A percentile compares a stretch with the other conserved stretches of the same genome.
These are phyloP conservation scores for Orycteropus afer DNA, from an alignment of 2,113 vertebrate species.

Conservation along the genomic window DNA sequence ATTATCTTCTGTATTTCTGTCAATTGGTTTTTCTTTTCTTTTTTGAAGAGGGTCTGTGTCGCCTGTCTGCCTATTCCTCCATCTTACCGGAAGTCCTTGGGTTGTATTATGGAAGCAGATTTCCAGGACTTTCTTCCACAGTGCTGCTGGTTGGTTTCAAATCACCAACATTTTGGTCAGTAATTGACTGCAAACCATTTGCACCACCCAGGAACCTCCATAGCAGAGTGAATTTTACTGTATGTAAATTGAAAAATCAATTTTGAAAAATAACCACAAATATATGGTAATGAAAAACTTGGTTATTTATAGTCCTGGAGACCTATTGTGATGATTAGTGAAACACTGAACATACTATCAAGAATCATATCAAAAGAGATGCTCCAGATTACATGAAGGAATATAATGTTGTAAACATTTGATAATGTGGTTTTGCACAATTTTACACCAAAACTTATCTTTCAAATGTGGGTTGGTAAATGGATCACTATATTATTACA, in stretches of 20 bases:
- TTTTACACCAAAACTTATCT: neutral
- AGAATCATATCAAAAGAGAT: neutral
- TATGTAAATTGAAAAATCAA: neutral
- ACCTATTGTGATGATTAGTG: neutral
- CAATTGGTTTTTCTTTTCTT: no score
- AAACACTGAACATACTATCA: slow-evolving; percentile 23
- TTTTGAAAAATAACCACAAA: neutral
- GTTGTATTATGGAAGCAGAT: no score
- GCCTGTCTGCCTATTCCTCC: no score
- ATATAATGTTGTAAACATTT: neutral
- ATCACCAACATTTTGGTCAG: neutral
- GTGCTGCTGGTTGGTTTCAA: neutral
- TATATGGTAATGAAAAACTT: neutral
- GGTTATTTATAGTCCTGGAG: neutral
- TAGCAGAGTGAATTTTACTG: slow-evolving; percentile 5
- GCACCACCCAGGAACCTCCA: neutral
- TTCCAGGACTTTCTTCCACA: neutral
- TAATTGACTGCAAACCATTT: neutral
- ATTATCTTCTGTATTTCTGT: no score
- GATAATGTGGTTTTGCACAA: neutral
- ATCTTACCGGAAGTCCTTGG: no score
- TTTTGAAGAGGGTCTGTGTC: no score
- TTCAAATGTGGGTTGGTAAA: neutral
- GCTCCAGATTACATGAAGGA: neutral
- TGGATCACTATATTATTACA: neutral